A percentile compares a stretch with the other conserved stretches of the same genome.
These are phyloP conservation scores for Operophtera brumata DNA, from an alignment of 2,888 invertebrate genomes.

Conservation along the genomic window DNA sequence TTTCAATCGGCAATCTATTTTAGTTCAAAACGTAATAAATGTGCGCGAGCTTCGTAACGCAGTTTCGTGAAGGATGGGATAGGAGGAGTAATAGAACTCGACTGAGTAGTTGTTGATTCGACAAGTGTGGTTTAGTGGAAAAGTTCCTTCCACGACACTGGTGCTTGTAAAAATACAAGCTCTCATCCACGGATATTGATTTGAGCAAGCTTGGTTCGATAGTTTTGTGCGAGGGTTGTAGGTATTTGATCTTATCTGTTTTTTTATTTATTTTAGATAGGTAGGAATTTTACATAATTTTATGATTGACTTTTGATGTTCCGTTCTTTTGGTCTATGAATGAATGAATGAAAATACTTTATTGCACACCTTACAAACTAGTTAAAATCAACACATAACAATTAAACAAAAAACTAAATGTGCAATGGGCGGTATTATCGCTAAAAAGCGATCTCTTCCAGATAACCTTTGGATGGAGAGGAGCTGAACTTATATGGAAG, in stretches of 20 bases:
- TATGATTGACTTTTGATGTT: too few species aligned
- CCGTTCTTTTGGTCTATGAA: too few species aligned
- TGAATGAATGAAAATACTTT: too few species aligned
- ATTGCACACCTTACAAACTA: too few species aligned
- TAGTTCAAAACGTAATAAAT: conserved; percentile 47
- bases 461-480: too few species aligned
- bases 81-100: conserved; percentile 20
- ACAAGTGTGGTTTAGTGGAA: conserved; percentile 41
- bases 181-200: conserved; percentile 13
- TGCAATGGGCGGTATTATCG: too few species aligned
- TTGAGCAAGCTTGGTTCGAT: conserved; percentile 2
- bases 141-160: conserved; percentile 36
- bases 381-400: too few species aligned
- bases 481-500: too few species aligned
- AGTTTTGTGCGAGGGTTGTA: conserved; percentile 2
- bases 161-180: conserved; percentile 16
- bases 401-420: too few species aligned
- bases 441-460: too few species aligned
- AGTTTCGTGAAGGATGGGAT: conserved; percentile 33
- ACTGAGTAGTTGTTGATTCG: conserved; percentile 38
- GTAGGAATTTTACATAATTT: too few species aligned
- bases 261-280: too few species aligned
- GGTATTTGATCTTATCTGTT: background rate
- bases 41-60: conserved; percentile 42
- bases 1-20: conserved; percentile 36